These are phyloP conservation scores for Agraylea sexmaculata DNA, from an alignment of 1,140 invertebrate species.

Conservation along the genomic window DNA sequence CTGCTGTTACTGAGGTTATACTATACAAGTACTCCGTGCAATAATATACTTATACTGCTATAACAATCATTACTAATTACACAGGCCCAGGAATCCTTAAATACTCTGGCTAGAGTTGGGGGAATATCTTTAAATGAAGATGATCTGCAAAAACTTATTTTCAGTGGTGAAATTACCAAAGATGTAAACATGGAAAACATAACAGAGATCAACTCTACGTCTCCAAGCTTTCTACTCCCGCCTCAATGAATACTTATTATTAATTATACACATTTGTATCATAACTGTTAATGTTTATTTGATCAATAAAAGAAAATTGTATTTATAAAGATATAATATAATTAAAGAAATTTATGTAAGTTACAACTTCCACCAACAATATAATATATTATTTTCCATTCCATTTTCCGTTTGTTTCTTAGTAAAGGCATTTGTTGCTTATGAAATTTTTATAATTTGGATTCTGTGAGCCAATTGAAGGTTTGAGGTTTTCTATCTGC, in stretches of 20 bases:
- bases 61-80: slow-evolving; percentile 5
- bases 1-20: slow-evolving; percentile 18
- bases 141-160: slow-evolving; percentile 2
- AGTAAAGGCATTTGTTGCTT: neutral
- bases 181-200: neutral
- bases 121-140: neutral
- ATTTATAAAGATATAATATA: slow-evolving; percentile 3
- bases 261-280: neutral
- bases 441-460: slow-evolving; percentile 62
- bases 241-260: too few species aligned
- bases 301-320: slow-evolving; percentile 1
- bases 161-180: neutral
- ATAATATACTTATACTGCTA: slow-evolving; percentile 15
- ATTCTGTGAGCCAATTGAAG: slow-evolving; percentile 85
- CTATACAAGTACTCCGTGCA: slow-evolving; percentile 12
- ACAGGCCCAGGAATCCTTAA: too few species aligned
- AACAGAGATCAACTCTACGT: too few species aligned
- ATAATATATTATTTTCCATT: slow-evolving; percentile 4
- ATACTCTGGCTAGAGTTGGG: too few species aligned
- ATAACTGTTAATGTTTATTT: slow-evolving; percentile 1
- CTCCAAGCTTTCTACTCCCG: too few species aligned
- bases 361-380: too few species aligned
- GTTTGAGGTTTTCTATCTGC: slow-evolving; percentile 84
- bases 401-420: neutral
- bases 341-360: too few species aligned